Evolutionary conservation across 2,888 invertebrate genomes (phyloP), one percentile per base, ranked within the genome.

Genomic region (Exocentrus adspersus): DNA sequence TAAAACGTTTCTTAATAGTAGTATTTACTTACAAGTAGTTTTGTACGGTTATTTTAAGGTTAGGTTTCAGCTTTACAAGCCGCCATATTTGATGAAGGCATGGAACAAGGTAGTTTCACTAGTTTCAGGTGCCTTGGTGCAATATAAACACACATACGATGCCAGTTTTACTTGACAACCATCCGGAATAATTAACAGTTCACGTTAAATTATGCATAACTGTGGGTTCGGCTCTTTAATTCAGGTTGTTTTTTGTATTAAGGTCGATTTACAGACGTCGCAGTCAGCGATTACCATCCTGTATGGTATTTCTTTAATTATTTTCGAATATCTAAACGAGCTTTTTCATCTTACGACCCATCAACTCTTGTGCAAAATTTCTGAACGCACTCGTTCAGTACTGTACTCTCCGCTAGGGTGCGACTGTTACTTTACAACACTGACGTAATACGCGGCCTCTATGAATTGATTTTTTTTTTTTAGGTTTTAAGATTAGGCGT

Each of bases 241-340:
- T 72, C 68, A 73, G 74, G 75, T 74, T 70, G 70, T 70, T 71
- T 64, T 69, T 30, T 50, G 14, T 41, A 21, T 42, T 41, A 59
- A 16, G 42, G 19, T 51, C 51, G 51, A 51, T 51, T 51, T 51
- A 32, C 37, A 51, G 51, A 51, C 37, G 37, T 51, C 51, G 37
- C 14, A 28, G 28, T 51, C 28, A 30, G 17, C 12, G n/a, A 30
- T 24, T 24, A n/a, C n/a, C n/a, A 10, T n/a, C 6, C 12, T n/a
- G 14, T 12, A 41, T n/a, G 4, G 5, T 14, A 41, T 4, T 12
- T 41, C n/a, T 4, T 14, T 7, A 14, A 41, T 14, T 41, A 14
- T n/a, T n/a, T 14, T 6, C 6, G 30, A 30, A 9, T 14, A 5
- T 16, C 43, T 9, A 24, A 24, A 24, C 24, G 7, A 2, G 9